Base-by-base conservation (phyloP, 2,888 invertebrate genomes). In the Pollenia angustigena region DNA sequence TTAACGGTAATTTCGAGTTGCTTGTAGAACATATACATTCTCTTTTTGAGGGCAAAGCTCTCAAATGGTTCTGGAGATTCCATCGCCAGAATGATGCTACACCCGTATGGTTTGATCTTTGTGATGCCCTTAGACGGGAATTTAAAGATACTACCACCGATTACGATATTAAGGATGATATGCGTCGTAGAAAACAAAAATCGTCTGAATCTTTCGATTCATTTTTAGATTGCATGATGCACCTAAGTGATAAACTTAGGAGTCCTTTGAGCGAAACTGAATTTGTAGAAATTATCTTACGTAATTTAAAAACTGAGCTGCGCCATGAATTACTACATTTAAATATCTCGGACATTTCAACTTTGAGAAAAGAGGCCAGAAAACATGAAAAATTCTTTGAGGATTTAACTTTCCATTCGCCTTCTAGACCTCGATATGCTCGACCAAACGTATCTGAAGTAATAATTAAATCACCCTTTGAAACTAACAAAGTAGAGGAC, bases 41-140 rank as follows among this genome's bases (percentile, higher is more conserved):
- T 11, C 54, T 78, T 11, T 83, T 83, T 48, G 71, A 54, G 4
- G 83, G 83, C n/a, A 78, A 78, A 54, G 72, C 78, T 8, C 10
- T 69, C 14, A 48, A 62, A 16, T 83, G 82, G 85, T 84, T 68
- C 18, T 84, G 79, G 84, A 54, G 84, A 32, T 74, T 58, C 12
- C 79, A 84, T 40, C 44, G 75, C 12, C 69, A 80, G 9, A 16
- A 18, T 8, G 80, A 75, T 8, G 11, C 12, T n/a, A 64, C 32
- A 0, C 40, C 54, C 0, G 10, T 4, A 1, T 66, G 66, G 76
- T 56, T 52, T 10, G 56, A 54, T n/a, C 48, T 76, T 0, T 76
- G 76, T 52, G 54, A 76, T 44, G 52, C 50, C 8, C 64, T 75
- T 3, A 64, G 52, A 16, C 4, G 66, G 2, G 66, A 76, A 42